Evolutionary conservation across 2,797 vertebrate genomes (phyloP), one percentile per base, ranked within the genome.

Genomic region (Hydrocynus forskahlii): DNA sequence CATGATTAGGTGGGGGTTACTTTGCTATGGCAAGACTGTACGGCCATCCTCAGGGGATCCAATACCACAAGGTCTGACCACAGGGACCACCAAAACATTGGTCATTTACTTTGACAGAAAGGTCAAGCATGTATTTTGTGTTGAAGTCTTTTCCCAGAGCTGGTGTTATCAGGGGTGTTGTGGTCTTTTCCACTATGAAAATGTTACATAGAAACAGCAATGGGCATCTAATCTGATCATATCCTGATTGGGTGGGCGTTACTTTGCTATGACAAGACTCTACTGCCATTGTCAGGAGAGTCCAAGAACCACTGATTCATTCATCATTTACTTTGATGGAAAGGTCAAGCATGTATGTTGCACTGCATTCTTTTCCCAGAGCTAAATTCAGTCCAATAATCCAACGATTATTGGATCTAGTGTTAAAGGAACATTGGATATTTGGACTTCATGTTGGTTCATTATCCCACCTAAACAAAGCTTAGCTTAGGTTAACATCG

Each of bases 231-330:
- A 52, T 25, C 68, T 71, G 17, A 45, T 48, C 52, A 71, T 29
- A 12, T 71, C 23, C 45, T 16, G 45, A 29, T 9, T 52, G 62
- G 59, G 60, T 1, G 23, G 60, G 60, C 9, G 23, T 16, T 35
- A 62, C 60, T 63, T 0, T 14, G 19, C 29, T 64, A 9, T 14
- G 62, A 14, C 35, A 64, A 64, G 29, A 64, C 62, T 64, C 62
- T 64, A 64, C 62, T 38, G 62, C 62, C 62, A 64, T 64, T 29
- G 13, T 64, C 62, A 64, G 62, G 62, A 38, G 14, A 38, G n/a
- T 29, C 4, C 59, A 62, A 23, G 2, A 17, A 19, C n/a, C 29
- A 17, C 43, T 14, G 45, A 23, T 48, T 9, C 67, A 69, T 69
- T 48, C 23, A 12, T 23, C 43, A 69, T 23, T n/a, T 6, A 23